phyloP scores from a whole-genome alignment of 1,140 invertebrate genomes.

The Pentalonia nigronervosa region DNA sequence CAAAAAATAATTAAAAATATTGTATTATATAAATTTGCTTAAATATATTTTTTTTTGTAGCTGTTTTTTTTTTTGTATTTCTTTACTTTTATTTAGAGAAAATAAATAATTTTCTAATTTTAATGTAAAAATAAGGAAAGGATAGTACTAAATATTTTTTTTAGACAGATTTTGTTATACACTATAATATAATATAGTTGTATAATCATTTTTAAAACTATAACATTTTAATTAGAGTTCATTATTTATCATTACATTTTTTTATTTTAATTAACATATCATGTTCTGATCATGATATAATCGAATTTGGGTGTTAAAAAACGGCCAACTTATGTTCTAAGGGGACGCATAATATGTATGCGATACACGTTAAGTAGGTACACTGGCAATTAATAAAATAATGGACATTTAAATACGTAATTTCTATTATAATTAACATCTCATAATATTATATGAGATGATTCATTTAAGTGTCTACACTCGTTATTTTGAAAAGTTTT shows the following conservation, averaged over 20 bases:
- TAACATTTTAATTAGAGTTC: neutral
- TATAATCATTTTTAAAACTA: neutral
- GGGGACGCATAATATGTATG: neutral
- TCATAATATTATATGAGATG: too few species aligned
- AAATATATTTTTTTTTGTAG: neutral
- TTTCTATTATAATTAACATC: neutral
- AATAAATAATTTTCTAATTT: neutral
- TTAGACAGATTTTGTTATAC: neutral
- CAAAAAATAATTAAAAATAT: conserved; percentile 1
- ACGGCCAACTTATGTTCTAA: neutral
- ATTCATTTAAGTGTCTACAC: too few species aligned
- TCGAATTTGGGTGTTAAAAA: neutral
- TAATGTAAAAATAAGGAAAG: neutral
- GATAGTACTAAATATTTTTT: neutral
- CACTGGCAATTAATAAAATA: neutral
- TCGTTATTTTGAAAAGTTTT: too few species aligned
- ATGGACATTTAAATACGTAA: neutral
- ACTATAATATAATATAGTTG: neutral
- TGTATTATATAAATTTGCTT: neutral
- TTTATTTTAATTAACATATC: neutral
- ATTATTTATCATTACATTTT: neutral
- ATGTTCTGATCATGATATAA: neutral
- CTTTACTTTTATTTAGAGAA: neutral
- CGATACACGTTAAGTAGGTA: neutral
- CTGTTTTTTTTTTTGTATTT: neutral